Base-by-base conservation (phyloP, 2,113 vertebrate species). In the Lophius piscatorius region DNA sequence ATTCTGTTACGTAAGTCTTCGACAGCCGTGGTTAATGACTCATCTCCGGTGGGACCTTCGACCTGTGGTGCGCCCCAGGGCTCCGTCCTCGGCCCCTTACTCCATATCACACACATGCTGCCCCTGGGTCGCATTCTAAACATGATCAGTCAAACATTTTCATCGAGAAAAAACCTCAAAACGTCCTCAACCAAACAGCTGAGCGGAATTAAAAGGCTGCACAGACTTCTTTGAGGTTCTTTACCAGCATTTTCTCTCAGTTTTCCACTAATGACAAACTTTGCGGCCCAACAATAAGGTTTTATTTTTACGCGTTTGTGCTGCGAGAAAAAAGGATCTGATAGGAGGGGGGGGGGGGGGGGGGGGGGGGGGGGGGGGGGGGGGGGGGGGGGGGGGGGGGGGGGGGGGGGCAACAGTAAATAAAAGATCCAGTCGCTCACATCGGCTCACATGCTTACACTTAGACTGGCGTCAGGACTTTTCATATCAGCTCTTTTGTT, bases 331-430 rank as follows among this genome's bases (percentile, higher is more conserved):
- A 57, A n/a, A n/a, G n/a, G n/a, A n/a, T n/a, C n/a, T n/a, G n/a
- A n/a, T n/a, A 63, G 73, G 74, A 70, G 70, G 71, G 68, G 49
- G 28, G 26, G 65, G 81, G 73, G 63, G 71, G n/a, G 80, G 71
- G 40, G 46, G 33, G 10, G 57, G 64, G 29, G 62, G 81, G 70
- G 65, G 71, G 13, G 80, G 70, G 40, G 46, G 35, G 10, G 57
- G 64, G 9, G 52, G 68, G 55, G 55, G 78, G 63, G 59, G 60
- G 34, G 63, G 63, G 42, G 63, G 58, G 47, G 70, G 75, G 71
- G 62, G 1, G 21, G 52, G 22, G 41, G 49, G 67, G 55, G 24
- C 36, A 50, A 67, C 79, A 74, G 72, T 81, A 77, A 82, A 84
- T 76, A 84, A 39, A 2, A 49, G 69, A 39, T 33, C 57, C 21